Evolutionary conservation across 2,888 invertebrate genomes (phyloP), one percentile per base, ranked within the genome.

Genomic region (Epinotia demarniana): DNA sequence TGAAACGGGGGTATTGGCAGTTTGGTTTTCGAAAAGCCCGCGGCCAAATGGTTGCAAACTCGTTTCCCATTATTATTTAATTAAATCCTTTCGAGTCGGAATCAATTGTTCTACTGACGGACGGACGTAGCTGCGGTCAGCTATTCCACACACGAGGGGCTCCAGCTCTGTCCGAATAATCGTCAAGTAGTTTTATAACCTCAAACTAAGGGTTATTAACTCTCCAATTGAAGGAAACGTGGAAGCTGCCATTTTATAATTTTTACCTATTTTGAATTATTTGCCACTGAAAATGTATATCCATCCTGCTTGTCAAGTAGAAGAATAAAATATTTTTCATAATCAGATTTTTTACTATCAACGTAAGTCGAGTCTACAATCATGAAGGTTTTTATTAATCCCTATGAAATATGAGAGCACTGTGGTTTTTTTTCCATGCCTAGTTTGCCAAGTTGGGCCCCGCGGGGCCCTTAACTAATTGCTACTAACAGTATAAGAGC

Each of bases 51-150:
- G 62, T 62, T 46, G 18, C 72, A 4, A 23, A 67, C 27, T 73
- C 67, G 19, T 53, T 27, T 61, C 55, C 53, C 23, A 78, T 80
- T 81, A 77, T 77, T 78, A 79, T 82, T 80, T 80, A 80, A 83
- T 82, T 82, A 82, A 83, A 80, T 70, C 77, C 73, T 78, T 81
- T 82, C 80, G 77, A 78, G 80, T 77, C 78, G 77, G 77, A 79
- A 81, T 82, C 86, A 85, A 87, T 85, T 85, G 85, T 88, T 87
- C 82, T 79, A 79, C 82, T 82, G 84, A 81, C 83, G 88, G 89
- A 90, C 89, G 89, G 87, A 88, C 84, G 81, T 82, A 79, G 83
- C 86, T 85, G 86, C 83, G 81, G 83, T 81, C 74, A 80, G 80
- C 81, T 83, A 78, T 73, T 74, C 71, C 39, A 69, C n/a, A 62